phyloP scores from a whole-genome alignment of 2,888 invertebrate genomes.

The Drosophila acutilabella region DNA sequence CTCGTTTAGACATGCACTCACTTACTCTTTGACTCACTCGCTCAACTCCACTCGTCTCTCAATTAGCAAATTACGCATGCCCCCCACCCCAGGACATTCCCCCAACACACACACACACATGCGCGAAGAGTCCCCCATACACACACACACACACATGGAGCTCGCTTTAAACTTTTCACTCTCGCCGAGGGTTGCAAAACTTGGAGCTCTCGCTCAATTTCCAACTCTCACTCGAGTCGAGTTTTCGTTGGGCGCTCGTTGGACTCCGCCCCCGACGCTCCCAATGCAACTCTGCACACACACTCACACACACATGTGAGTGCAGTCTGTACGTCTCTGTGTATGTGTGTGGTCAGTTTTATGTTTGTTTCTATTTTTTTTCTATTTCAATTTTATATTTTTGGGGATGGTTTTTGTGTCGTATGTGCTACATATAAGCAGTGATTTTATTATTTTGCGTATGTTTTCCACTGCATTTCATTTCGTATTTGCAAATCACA shows the following conservation, averaged over 20 bases:
- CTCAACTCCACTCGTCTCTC: constrained; percentile 60
- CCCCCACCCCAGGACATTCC: constrained; percentile 10
- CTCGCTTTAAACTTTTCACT: constrained; percentile 23
- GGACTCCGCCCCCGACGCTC: constrained; percentile 66
- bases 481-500: constrained; percentile 57
- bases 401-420: constrained; percentile 38
- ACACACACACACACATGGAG: constrained; percentile 9
- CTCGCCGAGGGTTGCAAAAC: constrained; percentile 50
- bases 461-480: constrained; percentile 50
- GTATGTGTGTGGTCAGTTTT: constrained; percentile 51
- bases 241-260: constrained; percentile 37
- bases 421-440: constrained; percentile 15
- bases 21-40: neutral
- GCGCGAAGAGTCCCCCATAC: constrained; percentile 18
- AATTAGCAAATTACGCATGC: constrained; percentile 74
- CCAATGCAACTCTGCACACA: constrained; percentile 26
- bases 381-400: constrained; percentile 17
- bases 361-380: constrained; percentile 27
- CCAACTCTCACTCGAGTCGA: constrained; percentile 55
- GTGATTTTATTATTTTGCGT: constrained; percentile 69
- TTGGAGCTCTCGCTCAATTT: constrained; percentile 50
- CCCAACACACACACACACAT: constrained; percentile 34
- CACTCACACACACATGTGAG: constrained; percentile 3
- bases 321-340: constrained; percentile 19
- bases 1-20: constrained; percentile 15